phyloP scores from a whole-genome alignment of 1,140 invertebrate genomes.

The Uloborus diversus region DNA sequence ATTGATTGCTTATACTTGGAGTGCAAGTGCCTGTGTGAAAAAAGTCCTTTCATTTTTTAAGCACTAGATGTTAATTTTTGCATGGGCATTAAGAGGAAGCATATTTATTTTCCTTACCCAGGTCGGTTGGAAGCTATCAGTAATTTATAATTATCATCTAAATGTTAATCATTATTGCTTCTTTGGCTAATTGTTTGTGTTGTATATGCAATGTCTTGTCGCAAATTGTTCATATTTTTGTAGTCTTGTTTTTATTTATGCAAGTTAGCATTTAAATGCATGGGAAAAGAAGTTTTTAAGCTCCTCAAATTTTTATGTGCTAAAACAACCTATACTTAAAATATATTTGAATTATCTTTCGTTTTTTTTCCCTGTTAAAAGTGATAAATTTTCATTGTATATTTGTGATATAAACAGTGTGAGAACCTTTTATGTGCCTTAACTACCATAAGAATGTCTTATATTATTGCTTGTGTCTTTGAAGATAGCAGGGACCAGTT shows the following conservation, averaged over 20 bases:
- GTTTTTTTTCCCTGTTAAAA: conserved; percentile 1
- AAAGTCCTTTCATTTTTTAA: conserved; percentile 19
- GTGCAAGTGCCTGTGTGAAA: conserved; percentile 11
- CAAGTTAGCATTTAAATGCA: conserved; percentile 27
- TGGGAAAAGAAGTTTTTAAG: conserved; percentile 26
- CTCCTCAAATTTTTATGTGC: conserved; percentile 23
- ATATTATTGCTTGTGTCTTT: conserved; percentile 14
- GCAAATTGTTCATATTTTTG: conserved; percentile 22
- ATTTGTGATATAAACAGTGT: conserved; percentile 23
- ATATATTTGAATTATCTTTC: not conserved
- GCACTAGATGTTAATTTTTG: conserved; percentile 35
- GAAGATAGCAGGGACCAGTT: conserved; percentile 16
- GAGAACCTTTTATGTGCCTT: conserved; percentile 35
- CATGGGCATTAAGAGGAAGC: conserved; percentile 40
- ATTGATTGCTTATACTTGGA: not conserved
- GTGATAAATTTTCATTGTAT: not conserved
- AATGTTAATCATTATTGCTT: conserved; percentile 5
- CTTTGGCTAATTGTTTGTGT: not conserved
- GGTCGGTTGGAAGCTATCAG: conserved; percentile 12
- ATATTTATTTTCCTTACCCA: conserved; percentile 44
- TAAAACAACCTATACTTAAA: conserved; percentile 31
- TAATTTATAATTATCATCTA: conserved; percentile 45
- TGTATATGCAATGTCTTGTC: not conserved
- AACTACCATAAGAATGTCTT: not conserved
- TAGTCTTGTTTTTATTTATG: conserved; percentile 26